phyloP scores from a whole-genome alignment of 2,797 vertebrate species.

The Danio choprae region DNA sequence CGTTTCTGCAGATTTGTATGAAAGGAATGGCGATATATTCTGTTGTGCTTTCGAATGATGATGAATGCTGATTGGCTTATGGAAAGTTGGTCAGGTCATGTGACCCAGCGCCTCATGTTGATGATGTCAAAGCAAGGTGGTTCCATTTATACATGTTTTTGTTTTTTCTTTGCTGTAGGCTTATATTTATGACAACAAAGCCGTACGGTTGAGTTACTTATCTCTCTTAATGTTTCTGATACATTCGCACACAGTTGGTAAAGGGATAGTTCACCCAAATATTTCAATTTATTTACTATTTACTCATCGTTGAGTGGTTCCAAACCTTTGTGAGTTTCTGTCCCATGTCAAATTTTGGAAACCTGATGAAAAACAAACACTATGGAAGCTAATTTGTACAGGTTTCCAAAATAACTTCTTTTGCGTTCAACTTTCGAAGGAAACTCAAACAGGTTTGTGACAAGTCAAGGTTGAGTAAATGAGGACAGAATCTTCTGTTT shows the following conservation, averaged over 20 bases:
- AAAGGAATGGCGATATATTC: not conserved
- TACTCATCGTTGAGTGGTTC: no score
- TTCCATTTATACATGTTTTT: conserved; percentile 13
- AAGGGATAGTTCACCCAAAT: no score
- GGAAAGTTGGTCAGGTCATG: conserved; percentile 18
- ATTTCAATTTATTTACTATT: no score
- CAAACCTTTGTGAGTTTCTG: no score
- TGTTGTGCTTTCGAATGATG: not conserved
- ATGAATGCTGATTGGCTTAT: conserved; percentile 25
- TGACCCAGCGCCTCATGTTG: conserved; percentile 19
- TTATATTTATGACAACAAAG: conserved; percentile 29
- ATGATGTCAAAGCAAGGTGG: conserved; percentile 29
- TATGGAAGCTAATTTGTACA: no score
- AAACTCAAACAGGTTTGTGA: no score
- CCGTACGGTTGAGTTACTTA: not conserved
- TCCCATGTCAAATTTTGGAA: no score
- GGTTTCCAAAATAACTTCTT: no score
- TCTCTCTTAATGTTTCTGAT: conserved; percentile 14
- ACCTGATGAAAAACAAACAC: no score
- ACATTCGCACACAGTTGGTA: not conserved
- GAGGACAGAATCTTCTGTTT: no score
- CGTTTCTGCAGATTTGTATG: conserved; percentile 2
- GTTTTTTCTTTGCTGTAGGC: conserved; percentile 8
- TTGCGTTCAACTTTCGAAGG: no score
- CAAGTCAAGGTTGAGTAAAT: no score